Conservation (phyloP, 2,113 vertebrate genomes). For the Setophaga petechia region DNA sequence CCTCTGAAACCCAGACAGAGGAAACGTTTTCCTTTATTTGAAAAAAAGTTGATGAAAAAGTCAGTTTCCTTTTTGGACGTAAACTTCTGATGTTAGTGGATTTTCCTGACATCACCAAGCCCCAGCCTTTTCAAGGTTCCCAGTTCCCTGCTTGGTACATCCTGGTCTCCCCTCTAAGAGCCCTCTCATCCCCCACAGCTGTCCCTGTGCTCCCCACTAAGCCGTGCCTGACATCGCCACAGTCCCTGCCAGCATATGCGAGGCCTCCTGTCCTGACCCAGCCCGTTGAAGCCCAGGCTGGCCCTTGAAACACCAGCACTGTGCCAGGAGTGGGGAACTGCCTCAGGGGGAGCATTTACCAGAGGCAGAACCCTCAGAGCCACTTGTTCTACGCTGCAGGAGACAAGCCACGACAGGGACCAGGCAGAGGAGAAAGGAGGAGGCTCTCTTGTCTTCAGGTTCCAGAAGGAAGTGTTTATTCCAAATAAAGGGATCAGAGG, state of each 20-base stretch:
- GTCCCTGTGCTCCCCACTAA: neutral
- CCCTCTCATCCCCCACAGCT: neutral
- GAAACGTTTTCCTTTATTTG: fast-evolving
- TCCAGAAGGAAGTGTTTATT: too few species aligned
- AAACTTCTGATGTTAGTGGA: neutral
- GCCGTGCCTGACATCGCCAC: fast-evolving
- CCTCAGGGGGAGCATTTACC: neutral
- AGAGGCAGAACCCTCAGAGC: neutral
- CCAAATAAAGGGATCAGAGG: too few species aligned
- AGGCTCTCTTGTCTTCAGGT: too few species aligned
- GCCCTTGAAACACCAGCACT: neutral
- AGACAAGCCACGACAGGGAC: neutral
- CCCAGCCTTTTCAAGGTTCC: neutral
- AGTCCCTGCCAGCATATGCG: too few species aligned
- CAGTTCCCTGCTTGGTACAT: neutral
- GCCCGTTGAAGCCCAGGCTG: too few species aligned
- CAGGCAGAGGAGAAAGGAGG: neutral
- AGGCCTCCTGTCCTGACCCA: neutral
- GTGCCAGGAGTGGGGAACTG: neutral
- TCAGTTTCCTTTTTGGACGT: neutral
- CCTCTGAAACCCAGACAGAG: fast-evolving
- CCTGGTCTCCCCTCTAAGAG: fast-evolving
- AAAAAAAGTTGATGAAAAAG: neutral
- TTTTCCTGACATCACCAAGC: neutral
- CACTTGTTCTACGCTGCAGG: neutral